Percentiles rank a stretch among this genome's conserved stretches.
phyloP scores from a whole-genome alignment of 2,113 vertebrate genomes.

The Albula goreensis region DNA sequence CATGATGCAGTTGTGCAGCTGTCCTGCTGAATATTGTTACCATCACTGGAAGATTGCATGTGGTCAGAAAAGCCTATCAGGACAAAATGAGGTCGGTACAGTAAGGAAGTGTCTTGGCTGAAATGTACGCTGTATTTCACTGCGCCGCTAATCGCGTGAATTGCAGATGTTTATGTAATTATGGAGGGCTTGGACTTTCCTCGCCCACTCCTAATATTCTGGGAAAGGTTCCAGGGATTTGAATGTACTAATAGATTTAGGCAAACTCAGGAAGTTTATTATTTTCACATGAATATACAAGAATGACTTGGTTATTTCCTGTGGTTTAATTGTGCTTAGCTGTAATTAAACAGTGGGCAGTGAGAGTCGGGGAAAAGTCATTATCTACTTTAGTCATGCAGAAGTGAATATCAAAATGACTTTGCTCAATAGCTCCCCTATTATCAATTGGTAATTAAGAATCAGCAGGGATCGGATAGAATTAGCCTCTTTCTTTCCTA shows the following conservation, averaged over 20 bases:
- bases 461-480: conserved; percentile 37
- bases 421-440: conserved; percentile 25
- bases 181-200: not conserved
- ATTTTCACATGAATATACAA: not conserved
- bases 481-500: conserved; percentile 21
- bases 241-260: not conserved
- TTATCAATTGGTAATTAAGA: conserved; percentile 24
- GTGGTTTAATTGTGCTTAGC: conserved; percentile 42
- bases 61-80: not conserved
- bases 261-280: not conserved
- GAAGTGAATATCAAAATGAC: conserved; percentile 28
- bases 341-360: conserved; percentile 43
- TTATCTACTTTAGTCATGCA: conserved; percentile 37
- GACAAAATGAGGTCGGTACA: not conserved
- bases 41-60: not conserved
- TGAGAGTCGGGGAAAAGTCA: conserved; percentile 37
- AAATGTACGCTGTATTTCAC: not conserved
- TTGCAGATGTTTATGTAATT: not conserved
- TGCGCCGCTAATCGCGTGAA: not conserved
- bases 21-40: not conserved
- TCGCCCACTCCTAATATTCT: not conserved
- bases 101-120: no score
- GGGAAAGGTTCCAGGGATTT: not conserved
- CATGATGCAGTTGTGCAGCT: not conserved
- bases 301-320: conserved; percentile 24